Evolutionary conservation across 2,113 vertebrate genomes (phyloP).

Genomic region (Aythya baeri): DNA sequence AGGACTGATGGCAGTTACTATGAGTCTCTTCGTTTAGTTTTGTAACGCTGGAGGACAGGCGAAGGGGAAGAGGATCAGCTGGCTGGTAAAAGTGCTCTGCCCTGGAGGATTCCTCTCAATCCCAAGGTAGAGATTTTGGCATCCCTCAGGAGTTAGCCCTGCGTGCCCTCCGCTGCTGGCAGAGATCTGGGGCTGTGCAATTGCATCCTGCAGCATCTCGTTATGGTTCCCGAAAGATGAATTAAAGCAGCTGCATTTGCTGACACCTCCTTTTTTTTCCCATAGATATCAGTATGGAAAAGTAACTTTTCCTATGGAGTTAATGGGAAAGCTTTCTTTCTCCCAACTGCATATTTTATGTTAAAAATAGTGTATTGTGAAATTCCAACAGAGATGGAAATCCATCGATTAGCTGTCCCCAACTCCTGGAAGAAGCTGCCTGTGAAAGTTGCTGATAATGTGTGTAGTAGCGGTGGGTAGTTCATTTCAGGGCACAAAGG

Average conservation of each 20-base stretch:
- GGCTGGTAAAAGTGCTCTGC: neutral
- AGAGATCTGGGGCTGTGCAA: rapidly evolving
- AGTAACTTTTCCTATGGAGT: neutral
- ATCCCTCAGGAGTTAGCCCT: neutral
- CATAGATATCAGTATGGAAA: neutral
- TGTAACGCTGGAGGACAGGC: rapidly evolving
- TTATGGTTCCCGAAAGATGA: neutral
- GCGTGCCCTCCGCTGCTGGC: neutral
- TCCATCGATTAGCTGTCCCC: neutral
- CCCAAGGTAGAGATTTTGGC: neutral
- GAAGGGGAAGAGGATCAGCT: neutral
- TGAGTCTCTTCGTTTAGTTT: rapidly evolving
- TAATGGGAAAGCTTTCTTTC: neutral
- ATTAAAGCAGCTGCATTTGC: neutral
- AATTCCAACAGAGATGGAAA: neutral
- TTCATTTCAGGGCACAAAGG: neutral
- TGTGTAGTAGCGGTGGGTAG: neutral
- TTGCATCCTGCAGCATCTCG: neutral
- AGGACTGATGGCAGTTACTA: neutral
- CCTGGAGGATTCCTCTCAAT: neutral
- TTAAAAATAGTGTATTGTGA: neutral
- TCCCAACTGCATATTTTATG: neutral
- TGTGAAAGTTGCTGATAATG: neutral
- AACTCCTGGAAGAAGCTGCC: neutral
- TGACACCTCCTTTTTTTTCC: neutral